These are phyloP conservation scores for Caenorhabditis imperialis DNA, from an alignment of 2,888 invertebrate genomes.

Conservation along the genomic window DNA sequence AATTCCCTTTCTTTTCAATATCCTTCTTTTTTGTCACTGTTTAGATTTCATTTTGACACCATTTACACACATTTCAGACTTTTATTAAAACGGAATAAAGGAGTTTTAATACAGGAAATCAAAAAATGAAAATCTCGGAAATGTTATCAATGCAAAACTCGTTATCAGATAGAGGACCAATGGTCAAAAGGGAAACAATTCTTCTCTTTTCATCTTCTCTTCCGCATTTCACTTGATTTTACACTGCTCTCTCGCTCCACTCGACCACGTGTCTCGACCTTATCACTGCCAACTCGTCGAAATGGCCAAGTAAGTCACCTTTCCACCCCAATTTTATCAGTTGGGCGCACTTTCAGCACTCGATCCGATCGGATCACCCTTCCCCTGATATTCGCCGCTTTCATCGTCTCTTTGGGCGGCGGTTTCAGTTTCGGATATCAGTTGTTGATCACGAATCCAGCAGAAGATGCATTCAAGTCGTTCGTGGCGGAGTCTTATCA, in stretches of 20 bases:
- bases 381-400: slow-evolving; percentile 3
- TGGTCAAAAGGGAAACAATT: no score
- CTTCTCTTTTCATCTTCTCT: no score
- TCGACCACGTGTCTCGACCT: not conserved
- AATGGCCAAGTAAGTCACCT: not conserved
- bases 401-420: slow-evolving; percentile 45
- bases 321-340: no score
- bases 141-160: no score
- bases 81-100: no score
- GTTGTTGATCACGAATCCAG: slow-evolving; percentile 68
- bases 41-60: no score
- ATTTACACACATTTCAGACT: no score
- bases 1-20: no score
- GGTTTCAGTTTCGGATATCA: slow-evolving; percentile 69
- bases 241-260: not conserved
- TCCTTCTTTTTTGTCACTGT: slow-evolving; percentile 6
- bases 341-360: slow-evolving; percentile 3
- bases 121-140: no score
- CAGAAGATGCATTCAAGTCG: slow-evolving; percentile 60
- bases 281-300: not conserved
- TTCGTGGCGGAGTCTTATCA: slow-evolving; percentile 49
- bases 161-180: no score
- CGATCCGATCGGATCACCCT: slow-evolving; percentile 1
- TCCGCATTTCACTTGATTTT: slow-evolving; percentile 3
- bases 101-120: no score